Conservation (phyloP, 1,140 invertebrate genomes). For the Zaprionus africanus region DNA sequence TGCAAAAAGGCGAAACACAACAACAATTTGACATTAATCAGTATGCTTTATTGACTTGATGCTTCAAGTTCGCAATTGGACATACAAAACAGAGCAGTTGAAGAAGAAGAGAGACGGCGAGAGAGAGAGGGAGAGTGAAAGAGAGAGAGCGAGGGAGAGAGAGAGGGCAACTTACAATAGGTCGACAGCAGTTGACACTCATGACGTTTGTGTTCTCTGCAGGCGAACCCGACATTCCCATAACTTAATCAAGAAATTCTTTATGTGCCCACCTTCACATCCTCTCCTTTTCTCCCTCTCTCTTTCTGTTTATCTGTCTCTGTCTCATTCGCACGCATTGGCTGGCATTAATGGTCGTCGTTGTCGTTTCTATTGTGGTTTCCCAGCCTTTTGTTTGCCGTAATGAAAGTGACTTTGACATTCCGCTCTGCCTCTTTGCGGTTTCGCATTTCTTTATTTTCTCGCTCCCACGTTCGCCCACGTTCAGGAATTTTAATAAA, state of each 20-base stretch:
- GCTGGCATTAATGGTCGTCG: constrained; percentile 56
- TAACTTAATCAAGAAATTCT: constrained; percentile 81
- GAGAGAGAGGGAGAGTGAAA: not conserved
- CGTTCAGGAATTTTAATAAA: constrained; percentile 44
- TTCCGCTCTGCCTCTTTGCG: constrained; percentile 47
- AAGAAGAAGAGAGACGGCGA: constrained; percentile 16
- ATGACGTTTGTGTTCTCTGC: constrained; percentile 30
- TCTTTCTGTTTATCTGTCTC: not conserved
- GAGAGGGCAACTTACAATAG: not conserved
- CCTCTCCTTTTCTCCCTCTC: not conserved
- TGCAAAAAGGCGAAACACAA: constrained; percentile 53
- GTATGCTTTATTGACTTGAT: constrained; percentile 67
- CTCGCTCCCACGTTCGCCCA: not conserved
- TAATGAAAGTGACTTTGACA: constrained; percentile 62
- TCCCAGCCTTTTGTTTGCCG: constrained; percentile 45
- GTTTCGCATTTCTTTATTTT: constrained; percentile 30
- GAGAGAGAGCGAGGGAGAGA: not conserved
- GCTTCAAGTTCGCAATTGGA: constrained; percentile 22
- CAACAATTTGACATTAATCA: constrained; percentile 73
- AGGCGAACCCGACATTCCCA: constrained; percentile 58
- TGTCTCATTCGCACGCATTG: constrained; percentile 15
- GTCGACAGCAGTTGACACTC: constrained; percentile 34
- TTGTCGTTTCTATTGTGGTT: constrained; percentile 52
- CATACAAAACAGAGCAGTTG: constrained; percentile 16
- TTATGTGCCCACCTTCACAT: constrained; percentile 28